Percentiles rank a stretch among this genome's conserved stretches.
These are phyloP conservation scores for Barnardius zonarius DNA, from an alignment of 2,113 vertebrate genomes.

Conservation along the genomic window DNA sequence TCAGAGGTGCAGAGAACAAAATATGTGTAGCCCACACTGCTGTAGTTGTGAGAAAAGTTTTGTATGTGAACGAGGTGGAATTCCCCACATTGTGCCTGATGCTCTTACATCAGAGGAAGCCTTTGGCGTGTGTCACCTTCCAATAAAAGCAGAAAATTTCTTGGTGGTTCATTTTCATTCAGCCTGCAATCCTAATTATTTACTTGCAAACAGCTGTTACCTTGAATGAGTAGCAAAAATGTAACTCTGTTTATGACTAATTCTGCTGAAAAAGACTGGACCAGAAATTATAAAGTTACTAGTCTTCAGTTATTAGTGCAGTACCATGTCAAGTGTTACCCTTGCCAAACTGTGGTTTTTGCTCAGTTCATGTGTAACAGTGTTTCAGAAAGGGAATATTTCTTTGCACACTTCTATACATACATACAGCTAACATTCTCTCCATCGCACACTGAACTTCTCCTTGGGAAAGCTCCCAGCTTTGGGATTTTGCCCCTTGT, in stretches of 20 bases:
- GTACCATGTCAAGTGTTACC: not conserved
- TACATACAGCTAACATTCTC: not conserved
- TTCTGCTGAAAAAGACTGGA: not conserved
- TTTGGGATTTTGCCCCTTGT: not conserved
- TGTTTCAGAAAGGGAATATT: not conserved
- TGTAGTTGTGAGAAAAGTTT: not conserved
- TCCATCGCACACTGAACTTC: not conserved
- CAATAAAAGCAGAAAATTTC: not conserved
- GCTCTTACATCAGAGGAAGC: rapidly evolving
- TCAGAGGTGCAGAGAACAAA: not conserved
- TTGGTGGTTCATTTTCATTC: not conserved
- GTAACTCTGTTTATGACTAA: not conserved
- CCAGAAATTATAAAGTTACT: not conserved
- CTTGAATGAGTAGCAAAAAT: not conserved
- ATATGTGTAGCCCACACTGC: rapidly evolving
- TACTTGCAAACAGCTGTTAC: not conserved
- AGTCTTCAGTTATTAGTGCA: not conserved
- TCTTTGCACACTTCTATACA: not conserved
- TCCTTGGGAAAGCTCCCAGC: not conserved
- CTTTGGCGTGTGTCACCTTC: not conserved
- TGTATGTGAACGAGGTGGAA: not conserved
- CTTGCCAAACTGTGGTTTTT: not conserved
- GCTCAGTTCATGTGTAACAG: not conserved
- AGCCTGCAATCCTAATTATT: not conserved
- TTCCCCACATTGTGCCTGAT: not conserved